These are phyloP conservation scores for Apoda limacodes DNA, from an alignment of 2,888 invertebrate genomes.

Conservation along the genomic window DNA sequence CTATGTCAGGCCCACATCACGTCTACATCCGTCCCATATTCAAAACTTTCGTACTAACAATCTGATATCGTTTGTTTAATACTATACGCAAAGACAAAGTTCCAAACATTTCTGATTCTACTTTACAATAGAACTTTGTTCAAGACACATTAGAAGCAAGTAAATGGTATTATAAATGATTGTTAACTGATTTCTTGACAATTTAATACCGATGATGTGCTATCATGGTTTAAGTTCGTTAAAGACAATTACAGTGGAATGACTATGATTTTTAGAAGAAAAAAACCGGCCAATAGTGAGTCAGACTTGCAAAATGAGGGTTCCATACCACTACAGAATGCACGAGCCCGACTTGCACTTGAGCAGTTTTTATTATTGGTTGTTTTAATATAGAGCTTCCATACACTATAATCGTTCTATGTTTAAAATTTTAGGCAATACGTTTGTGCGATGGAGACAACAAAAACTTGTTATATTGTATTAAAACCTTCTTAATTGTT, in stretches of 20 bases:
- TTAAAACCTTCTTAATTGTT: too few relatives aligned
- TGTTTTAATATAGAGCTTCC: too few relatives aligned
- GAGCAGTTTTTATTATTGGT: too few relatives aligned
- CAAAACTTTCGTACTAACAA: slow-evolving; percentile 38
- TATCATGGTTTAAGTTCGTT: slow-evolving; percentile 41
- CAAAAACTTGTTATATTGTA: too few relatives aligned
- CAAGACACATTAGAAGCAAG: slow-evolving; percentile 22
- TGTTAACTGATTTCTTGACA: slow-evolving; percentile 55
- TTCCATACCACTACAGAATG: slow-evolving; percentile 6
- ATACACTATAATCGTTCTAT: too few relatives aligned
- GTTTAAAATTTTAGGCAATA: too few relatives aligned
- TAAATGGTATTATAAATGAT: slow-evolving; percentile 50
- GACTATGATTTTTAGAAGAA: slow-evolving; percentile 30
- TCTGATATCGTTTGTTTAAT: slow-evolving; percentile 45
- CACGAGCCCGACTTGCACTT: too few relatives aligned
- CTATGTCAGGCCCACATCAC: slow-evolving; percentile 61
- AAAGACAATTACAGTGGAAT: slow-evolving; percentile 47
- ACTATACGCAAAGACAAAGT: slow-evolving; percentile 31
- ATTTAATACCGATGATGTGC: slow-evolving; percentile 50
- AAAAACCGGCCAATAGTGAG: too few relatives aligned
- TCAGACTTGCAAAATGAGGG: slow-evolving; percentile 28
- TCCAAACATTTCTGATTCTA: slow-evolving; percentile 23
- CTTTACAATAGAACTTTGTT: slow-evolving; percentile 28
- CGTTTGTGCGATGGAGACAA: too few relatives aligned
- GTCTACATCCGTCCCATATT: slow-evolving; percentile 57